Percentiles rank a stretch among this genome's conserved stretches.
These are phyloP conservation scores for Picus viridis DNA, from an alignment of 2,797 vertebrate species.

Conservation along the genomic window DNA sequence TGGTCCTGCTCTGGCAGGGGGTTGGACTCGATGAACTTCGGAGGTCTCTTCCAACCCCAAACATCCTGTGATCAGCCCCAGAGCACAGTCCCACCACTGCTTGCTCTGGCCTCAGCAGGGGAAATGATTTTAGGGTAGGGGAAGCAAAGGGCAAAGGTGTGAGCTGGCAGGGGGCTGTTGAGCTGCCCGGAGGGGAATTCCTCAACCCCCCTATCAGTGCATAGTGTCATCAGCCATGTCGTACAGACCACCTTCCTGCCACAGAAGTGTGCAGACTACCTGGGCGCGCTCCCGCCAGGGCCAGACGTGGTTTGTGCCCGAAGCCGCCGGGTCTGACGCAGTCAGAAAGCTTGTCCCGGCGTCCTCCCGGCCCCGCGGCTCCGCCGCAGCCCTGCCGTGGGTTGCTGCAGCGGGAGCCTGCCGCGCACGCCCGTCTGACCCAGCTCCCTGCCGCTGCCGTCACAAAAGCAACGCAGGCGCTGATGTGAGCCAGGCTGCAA, in stretches of 20 bases:
- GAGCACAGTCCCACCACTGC: neutral
- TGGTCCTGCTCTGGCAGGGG: too few relatives aligned
- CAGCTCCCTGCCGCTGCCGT: neutral
- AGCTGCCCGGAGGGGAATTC: neutral
- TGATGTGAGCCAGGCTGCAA: neutral
- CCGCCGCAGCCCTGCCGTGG: fast-evolving
- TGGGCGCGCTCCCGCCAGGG: fast-evolving
- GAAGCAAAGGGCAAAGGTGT: neutral
- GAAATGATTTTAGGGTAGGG: neutral
- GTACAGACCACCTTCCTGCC: neutral
- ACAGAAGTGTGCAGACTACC: neutral
- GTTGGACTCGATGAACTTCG: too few relatives aligned
- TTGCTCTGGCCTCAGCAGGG: neutral
- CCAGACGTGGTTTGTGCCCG: fast-evolving
- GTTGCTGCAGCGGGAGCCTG: fast-evolving
- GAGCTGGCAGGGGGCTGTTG: neutral
- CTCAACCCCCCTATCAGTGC: fast-evolving
- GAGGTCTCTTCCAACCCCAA: too few relatives aligned
- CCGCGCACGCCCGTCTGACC: neutral
- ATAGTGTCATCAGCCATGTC: fast-evolving
- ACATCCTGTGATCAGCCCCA: neutral
- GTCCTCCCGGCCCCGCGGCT: fast-evolving
- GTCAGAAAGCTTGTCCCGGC: fast-evolving
- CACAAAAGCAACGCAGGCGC: fast-evolving
- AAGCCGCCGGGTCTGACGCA: neutral